Percentiles rank a stretch among this genome's conserved stretches.
Conservation (phyloP, 1,140 invertebrate genomes). For the Tetraneura akinire region DNA sequence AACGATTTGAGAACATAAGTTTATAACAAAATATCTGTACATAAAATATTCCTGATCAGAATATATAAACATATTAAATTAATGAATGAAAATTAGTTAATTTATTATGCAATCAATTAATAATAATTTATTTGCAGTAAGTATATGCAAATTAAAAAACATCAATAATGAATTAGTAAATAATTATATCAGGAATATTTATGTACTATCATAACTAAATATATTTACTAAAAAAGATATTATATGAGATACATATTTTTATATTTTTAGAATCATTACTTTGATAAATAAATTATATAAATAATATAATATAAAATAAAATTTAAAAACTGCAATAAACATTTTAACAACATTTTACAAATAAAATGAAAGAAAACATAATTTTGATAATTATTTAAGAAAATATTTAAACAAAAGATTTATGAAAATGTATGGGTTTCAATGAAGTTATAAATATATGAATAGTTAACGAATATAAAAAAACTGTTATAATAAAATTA, state of each 20-base stretch:
- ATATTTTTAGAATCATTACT: neutral
- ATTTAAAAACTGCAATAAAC: neutral
- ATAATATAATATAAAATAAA: conserved; percentile 3
- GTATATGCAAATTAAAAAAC: conserved; percentile 28
- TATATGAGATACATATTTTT: neutral
- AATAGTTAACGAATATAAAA: neutral
- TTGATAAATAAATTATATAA: neutral
- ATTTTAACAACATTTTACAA: neutral
- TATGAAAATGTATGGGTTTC: neutral
- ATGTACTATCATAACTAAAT: conserved; percentile 6
- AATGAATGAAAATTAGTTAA: neutral
- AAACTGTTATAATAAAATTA: neutral
- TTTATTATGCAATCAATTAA: conserved; percentile 1
- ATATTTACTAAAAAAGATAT: neutral
- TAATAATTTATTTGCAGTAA: neutral
- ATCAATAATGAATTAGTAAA: neutral
- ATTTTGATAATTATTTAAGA: neutral
- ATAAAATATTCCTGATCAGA: conserved; percentile 15
- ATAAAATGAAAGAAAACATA: neutral
- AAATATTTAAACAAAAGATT: neutral
- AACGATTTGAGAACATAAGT: conserved; percentile 9
- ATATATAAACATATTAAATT: conserved; percentile 16
- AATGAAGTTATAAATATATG: neutral
- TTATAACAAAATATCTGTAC: conserved; percentile 9
- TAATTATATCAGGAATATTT: conserved; percentile 15